Evolutionary conservation across 1,140 invertebrate genomes (phyloP).

Genomic region (Spodoptera frugiperda): DNA sequence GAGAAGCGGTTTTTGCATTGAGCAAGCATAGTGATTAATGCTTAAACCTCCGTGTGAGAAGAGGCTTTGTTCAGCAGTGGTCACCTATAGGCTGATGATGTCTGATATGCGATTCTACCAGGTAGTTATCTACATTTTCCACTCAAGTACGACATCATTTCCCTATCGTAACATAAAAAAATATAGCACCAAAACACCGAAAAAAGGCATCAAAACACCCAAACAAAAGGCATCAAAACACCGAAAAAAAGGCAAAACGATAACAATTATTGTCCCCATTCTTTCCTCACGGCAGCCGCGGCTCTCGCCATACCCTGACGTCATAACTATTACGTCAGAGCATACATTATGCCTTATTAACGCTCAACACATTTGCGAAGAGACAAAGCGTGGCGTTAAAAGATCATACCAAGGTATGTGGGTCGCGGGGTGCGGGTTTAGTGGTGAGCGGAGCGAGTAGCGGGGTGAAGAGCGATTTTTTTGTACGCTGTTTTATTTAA

Average conservation of each 20-base stretch:
- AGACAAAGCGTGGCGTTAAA: slow-evolving; percentile 69
- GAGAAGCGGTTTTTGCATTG: no score
- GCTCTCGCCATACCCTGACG: slow-evolving; percentile 1
- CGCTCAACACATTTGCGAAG: slow-evolving; percentile 55
- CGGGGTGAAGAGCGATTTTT: neutral
- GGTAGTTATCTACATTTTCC: no score
- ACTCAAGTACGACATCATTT: no score
- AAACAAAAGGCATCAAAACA: neutral
- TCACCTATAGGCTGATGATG: no score
- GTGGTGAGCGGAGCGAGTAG: slow-evolving; percentile 7
- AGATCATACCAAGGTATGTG: slow-evolving; percentile 69
- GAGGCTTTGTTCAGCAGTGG: no score
- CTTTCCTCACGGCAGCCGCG: neutral
- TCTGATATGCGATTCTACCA: no score
- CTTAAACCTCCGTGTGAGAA: no score
- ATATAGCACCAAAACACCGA: neutral
- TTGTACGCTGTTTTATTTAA: no score
- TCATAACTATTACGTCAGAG: slow-evolving; percentile 22
- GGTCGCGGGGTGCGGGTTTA: slow-evolving; percentile 52
- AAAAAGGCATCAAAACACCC: neutral
- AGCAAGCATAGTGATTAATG: no score
- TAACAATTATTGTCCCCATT: neutral
- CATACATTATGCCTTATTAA: slow-evolving; percentile 53
- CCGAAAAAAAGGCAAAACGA: neutral
- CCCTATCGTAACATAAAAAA: no score